A percentile compares a stretch with the other conserved stretches of the same genome.
Conservation (phyloP, 2,888 invertebrate species). For the Tigriopus californicus region DNA sequence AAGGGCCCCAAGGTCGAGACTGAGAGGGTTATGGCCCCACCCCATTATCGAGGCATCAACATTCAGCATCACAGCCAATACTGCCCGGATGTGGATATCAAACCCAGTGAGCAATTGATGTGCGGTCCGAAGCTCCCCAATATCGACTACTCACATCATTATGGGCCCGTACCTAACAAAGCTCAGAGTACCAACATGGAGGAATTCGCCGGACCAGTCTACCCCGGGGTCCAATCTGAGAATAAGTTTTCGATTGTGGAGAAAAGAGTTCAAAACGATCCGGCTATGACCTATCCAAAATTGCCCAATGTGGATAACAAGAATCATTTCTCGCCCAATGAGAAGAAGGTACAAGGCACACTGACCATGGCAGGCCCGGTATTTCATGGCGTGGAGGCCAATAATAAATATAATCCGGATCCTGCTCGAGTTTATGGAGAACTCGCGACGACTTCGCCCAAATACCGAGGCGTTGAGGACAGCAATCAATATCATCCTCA, state of each 20-base stretch:
- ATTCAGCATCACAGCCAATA: constrained; percentile 5
- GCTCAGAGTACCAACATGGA: background rate
- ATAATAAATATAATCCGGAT: constrained; percentile 4
- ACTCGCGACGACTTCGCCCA: background rate
- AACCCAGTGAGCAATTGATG: background rate
- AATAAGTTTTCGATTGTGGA: constrained; percentile 5
- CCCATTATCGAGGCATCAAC: constrained; percentile 3
- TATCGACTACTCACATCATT: constrained; percentile 12
- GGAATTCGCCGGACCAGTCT: background rate
- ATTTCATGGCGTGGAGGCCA: background rate
- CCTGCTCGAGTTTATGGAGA: background rate
- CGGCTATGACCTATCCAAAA: constrained; percentile 14
- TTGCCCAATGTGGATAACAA: constrained; percentile 6
- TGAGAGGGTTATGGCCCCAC: constrained; percentile 11
- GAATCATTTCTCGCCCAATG: background rate
- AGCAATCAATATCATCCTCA: background rate
- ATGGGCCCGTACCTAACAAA: constrained; percentile 11
- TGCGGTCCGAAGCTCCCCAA: constrained; percentile 10
- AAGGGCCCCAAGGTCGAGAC: constrained; percentile 1
- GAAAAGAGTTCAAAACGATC: constrained; percentile 2
- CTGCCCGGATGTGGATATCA: background rate
- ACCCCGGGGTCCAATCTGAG: background rate
- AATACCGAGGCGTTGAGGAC: constrained; percentile 7
- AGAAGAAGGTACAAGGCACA: background rate
- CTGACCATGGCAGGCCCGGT: constrained; percentile 4